Percentiles rank a stretch among this genome's conserved stretches.
phyloP scores from a whole-genome alignment of 2,113 vertebrate species.

The Athene cunicularia region DNA sequence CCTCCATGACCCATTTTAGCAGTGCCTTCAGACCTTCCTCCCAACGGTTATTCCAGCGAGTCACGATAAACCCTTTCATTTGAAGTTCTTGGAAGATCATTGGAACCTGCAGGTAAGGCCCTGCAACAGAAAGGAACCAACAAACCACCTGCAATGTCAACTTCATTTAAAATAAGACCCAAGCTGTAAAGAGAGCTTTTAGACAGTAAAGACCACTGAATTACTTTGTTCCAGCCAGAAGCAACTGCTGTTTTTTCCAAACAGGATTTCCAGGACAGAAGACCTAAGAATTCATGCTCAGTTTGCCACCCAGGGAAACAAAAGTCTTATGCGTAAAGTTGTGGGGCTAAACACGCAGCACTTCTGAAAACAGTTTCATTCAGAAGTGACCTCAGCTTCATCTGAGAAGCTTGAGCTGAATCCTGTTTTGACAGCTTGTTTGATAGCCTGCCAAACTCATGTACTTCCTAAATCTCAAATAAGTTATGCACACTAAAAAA shows the following conservation, averaged over 20 bases:
- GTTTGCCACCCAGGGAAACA: neutral
- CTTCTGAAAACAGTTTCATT: neutral
- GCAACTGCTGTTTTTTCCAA: neutral
- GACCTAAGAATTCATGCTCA: neutral
- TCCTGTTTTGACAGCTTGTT: neutral
- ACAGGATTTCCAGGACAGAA: neutral
- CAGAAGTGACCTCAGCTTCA: neutral
- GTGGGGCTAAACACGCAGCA: neutral
- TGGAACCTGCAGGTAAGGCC: conserved; percentile 68
- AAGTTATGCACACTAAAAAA: neutral
- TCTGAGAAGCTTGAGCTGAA: neutral
- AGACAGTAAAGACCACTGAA: neutral
- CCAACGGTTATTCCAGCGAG: conserved; percentile 72
- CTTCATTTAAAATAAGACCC: neutral
- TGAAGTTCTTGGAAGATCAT: conserved; percentile 81
- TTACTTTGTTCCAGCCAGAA: neutral
- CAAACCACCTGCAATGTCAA: neutral
- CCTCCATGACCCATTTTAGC: conserved; percentile 85
- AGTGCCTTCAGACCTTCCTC: conserved; percentile 80
- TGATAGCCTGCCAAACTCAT: neutral
- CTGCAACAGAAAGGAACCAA: conserved; percentile 58
- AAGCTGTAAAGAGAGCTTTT: neutral
- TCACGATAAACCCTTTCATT: conserved; percentile 84
- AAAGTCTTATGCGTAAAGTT: neutral
- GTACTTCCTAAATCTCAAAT: neutral